Evolutionary conservation across 2,888 invertebrate genomes (phyloP).

Genomic region (Buathra laborator): DNA sequence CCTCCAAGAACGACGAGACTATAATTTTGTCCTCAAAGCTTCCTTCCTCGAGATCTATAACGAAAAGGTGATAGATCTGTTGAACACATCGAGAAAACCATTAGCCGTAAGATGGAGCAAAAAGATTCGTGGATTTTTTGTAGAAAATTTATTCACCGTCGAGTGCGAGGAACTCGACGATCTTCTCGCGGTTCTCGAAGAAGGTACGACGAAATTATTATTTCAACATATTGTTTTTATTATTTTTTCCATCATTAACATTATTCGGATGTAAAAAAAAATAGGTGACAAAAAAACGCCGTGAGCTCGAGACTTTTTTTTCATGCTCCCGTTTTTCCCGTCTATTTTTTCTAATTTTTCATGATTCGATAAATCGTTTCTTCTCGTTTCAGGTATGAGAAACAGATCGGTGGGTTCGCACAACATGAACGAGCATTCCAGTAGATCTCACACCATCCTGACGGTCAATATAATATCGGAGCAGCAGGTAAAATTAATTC

Average conservation of each 20-base stretch:
- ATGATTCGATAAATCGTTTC: too few relatives aligned
- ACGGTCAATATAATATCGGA: conserved; percentile 96
- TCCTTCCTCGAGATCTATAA: conserved; percentile 98
- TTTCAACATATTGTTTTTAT: not conserved
- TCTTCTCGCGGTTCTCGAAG: conserved; percentile 96
- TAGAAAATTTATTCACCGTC: conserved; percentile 97
- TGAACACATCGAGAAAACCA: conserved; percentile 93
- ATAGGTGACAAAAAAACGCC: too few relatives aligned
- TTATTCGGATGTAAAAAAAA: not conserved
- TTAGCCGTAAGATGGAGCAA: conserved; percentile 97
- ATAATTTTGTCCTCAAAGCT: conserved; percentile 94
- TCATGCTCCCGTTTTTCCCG: not conserved
- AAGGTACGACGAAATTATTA: conserved; percentile 88
- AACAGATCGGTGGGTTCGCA: conserved; percentile 96
- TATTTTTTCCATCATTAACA: not conserved
- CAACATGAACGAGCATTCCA: conserved; percentile 97
- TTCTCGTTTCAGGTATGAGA: conserved; percentile 89
- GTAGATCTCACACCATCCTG: conserved; percentile 96
- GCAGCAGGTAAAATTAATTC: conserved; percentile 87
- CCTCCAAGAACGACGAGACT: conserved; percentile 91
- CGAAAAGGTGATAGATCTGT: conserved; percentile 97
- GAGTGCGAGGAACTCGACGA: conserved; percentile 98
- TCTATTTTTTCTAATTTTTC: not conserved
- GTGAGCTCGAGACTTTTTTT: too few relatives aligned
- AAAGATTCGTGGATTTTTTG: conserved; percentile 96